These are phyloP conservation scores for Lottia gigantea DNA, from an alignment of 2,888 invertebrate genomes.

Conservation along the genomic window DNA sequence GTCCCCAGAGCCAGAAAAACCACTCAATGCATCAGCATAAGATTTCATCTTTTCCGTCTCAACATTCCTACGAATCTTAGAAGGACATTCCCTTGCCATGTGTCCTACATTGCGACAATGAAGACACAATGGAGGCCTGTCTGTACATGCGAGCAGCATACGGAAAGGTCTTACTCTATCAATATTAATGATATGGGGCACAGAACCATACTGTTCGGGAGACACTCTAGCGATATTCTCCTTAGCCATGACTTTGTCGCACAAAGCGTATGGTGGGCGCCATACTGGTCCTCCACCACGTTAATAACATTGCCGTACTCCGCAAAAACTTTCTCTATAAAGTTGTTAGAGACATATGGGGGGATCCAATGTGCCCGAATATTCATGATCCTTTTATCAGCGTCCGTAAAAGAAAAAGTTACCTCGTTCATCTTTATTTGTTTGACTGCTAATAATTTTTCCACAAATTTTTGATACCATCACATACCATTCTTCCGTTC, in stretches of 20 bases:
- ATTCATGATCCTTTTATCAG: neutral
- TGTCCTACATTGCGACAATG: neutral
- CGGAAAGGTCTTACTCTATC: neutral
- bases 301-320: neutral
- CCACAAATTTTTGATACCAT: neutral
- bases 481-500: neutral
- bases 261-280: neutral
- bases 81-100: neutral
- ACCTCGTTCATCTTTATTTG: fast-evolving
- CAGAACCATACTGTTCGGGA: neutral
- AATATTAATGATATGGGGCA: neutral
- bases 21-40: no score
- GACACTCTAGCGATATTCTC: neutral
- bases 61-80: no score
- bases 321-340: neutral
- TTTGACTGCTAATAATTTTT: neutral
- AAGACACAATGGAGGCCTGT: neutral
- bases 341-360: neutral
- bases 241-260: neutral
- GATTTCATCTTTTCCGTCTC: no score
- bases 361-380: neutral
- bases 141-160: neutral
- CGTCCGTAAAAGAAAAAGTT: neutral
- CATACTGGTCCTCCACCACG: neutral
- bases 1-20: neutral